phyloP scores from a whole-genome alignment of 2,797 vertebrate species.

The Lophotriccus pileatus region DNA sequence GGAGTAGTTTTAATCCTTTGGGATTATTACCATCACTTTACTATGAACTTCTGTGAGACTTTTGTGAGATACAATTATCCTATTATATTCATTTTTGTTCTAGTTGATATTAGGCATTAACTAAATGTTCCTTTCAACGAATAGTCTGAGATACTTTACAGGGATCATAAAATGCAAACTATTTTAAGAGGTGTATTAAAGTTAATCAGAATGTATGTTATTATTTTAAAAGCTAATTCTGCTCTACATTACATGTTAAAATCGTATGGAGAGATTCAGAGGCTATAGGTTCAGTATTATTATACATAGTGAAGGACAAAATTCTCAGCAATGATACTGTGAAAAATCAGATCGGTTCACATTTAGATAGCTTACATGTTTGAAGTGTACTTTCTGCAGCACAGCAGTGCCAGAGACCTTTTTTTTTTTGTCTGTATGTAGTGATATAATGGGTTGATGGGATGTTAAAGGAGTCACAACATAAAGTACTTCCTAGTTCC shows the following conservation, averaged over 20 bases:
- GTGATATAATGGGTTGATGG: not conserved
- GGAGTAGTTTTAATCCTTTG: not conserved
- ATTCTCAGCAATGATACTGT: not conserved
- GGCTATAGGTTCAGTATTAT: not conserved
- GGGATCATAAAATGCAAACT: not conserved
- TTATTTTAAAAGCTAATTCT: not conserved
- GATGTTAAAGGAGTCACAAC: not conserved
- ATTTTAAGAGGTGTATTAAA: not conserved
- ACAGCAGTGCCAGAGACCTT: not conserved
- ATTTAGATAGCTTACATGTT: not conserved
- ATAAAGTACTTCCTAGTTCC: not conserved
- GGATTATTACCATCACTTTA: not conserved
- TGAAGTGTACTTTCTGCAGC: not conserved
- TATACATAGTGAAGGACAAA: not conserved
- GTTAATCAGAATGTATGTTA: not conserved
- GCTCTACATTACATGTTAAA: not conserved
- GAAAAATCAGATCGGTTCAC: not conserved
- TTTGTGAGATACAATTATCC: not conserved
- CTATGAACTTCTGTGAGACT: not conserved
- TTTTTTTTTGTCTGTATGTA: no score
- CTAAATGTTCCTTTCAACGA: not conserved
- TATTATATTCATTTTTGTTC: not conserved
- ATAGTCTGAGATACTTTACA: not conserved
- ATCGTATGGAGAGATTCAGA: not conserved
- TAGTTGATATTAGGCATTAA: not conserved